These are phyloP conservation scores for Rana temporaria DNA, from an alignment of 2,113 vertebrate genomes.

Conservation along the genomic window DNA sequence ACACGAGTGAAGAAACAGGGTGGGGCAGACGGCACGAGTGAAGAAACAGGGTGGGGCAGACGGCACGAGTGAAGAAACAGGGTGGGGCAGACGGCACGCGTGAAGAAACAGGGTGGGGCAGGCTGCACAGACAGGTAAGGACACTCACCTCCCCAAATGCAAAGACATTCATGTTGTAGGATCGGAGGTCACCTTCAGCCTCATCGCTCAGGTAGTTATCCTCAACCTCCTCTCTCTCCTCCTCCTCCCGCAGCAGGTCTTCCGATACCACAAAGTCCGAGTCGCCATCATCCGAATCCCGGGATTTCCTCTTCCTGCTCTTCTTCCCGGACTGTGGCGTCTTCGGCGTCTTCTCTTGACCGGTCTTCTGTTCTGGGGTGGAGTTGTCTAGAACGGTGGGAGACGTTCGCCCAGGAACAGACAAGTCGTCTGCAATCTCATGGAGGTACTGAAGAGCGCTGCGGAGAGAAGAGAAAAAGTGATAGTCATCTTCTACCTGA, in stretches of 20 bases:
- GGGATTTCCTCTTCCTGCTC: not conserved
- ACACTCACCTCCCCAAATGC: conserved; percentile 21
- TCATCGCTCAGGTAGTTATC: not conserved
- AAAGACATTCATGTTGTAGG: not conserved
- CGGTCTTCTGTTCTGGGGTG: too few species aligned
- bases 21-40: too few species aligned
- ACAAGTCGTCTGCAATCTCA: conserved; percentile 80
- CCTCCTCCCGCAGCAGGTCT: not conserved
- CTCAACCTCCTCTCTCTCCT: conserved; percentile 26
- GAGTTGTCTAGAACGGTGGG: not conserved
- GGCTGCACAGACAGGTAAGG: not conserved
- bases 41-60: too few species aligned
- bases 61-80: too few species aligned
- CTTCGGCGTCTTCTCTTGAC: too few species aligned
- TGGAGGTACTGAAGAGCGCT: conserved; percentile 93
- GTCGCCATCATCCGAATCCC: not conserved
- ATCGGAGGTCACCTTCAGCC: not conserved
- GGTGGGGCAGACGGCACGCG: too few species aligned
- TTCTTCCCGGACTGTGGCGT: too few species aligned
- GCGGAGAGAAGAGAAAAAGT: not conserved
- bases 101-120: too few species aligned
- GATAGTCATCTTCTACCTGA: not conserved
- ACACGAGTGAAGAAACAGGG: too few species aligned
- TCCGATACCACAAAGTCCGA: conserved; percentile 26
- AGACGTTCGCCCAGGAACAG: conserved; percentile 56